Evolutionary conservation across 2,113 vertebrate species (phyloP).

Genomic region (Leptocoma aspasia): DNA sequence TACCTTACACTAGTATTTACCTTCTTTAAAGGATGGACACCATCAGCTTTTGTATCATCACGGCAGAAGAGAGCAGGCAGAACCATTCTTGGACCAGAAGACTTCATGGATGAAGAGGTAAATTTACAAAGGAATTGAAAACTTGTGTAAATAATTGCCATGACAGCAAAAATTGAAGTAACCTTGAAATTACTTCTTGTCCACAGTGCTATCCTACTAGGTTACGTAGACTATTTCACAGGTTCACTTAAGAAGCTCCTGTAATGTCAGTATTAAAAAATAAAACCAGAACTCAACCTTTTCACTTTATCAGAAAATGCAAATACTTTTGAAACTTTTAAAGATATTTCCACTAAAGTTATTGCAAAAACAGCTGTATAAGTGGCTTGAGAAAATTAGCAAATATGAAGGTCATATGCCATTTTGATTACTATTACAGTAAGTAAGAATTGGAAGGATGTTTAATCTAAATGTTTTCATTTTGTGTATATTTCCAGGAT

Average conservation of each 20-base stretch:
- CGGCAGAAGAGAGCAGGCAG: constrained; percentile 87
- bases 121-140: not conserved
- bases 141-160: not conserved
- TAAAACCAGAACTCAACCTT: not conserved
- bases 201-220: not conserved
- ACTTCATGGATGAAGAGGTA: constrained; percentile 99
- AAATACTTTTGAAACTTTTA: not conserved
- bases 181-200: not conserved
- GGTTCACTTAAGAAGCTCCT: not conserved
- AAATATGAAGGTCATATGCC: not conserved
- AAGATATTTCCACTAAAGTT: not conserved
- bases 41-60: constrained; percentile 89
- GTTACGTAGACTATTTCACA: not conserved
- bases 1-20: not conserved
- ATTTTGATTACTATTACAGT: not conserved
- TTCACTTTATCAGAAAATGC: not conserved
- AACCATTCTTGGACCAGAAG: constrained; percentile 79
- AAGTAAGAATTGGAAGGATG: not conserved
- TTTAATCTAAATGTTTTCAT: not conserved
- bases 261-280: not conserved
- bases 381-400: not conserved
- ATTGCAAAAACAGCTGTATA: not conserved
- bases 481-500: constrained; percentile 75
- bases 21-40: constrained; percentile 85
- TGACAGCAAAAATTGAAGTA: not conserved